These are phyloP conservation scores for Microcaecilia unicolor DNA, from an alignment of 2,797 vertebrate genomes.

Conservation along the genomic window DNA sequence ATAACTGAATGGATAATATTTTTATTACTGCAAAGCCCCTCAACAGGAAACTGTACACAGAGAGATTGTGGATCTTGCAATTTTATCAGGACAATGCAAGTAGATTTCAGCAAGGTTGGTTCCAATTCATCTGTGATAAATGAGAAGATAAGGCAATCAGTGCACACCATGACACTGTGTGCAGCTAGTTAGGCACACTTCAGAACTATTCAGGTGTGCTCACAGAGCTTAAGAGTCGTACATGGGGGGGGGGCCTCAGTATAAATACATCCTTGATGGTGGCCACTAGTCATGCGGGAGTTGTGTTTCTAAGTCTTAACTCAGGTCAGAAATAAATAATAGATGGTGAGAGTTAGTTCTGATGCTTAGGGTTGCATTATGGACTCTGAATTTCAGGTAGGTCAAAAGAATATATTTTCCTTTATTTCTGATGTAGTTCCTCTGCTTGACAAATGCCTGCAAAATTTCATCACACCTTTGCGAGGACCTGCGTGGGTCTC, in stretches of 20 bases:
- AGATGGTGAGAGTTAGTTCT: conserved; percentile 52
- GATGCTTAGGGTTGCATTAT: conserved; percentile 25
- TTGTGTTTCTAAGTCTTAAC: conserved; percentile 53
- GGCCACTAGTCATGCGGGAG: conserved; percentile 61
- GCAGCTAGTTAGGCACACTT: conserved; percentile 75
- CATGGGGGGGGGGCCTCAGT: conserved; percentile 51
- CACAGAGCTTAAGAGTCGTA: conserved; percentile 46
- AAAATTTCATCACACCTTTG: conserved; percentile 52
- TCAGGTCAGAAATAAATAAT: conserved; percentile 60
- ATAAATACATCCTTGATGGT: conserved; percentile 68
- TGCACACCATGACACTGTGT: conserved; percentile 76
- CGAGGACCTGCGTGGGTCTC: conserved; percentile 49
- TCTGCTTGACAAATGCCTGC: conserved; percentile 53
- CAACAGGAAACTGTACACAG: conserved; percentile 49
- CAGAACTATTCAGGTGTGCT: conserved; percentile 77
- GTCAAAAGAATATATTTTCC: conserved; percentile 39
- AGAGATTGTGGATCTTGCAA: conserved; percentile 63
- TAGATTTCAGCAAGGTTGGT: conserved; percentile 92
- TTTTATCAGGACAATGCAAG: conserved; percentile 78
- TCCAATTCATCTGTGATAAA: conserved; percentile 98
- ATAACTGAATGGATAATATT: conserved; percentile 8
- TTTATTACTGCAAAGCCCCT: conserved; percentile 31
- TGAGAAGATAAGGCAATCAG: conserved; percentile 97
- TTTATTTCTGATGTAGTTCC: conserved; percentile 25
- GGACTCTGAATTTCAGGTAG: conserved; percentile 31